Percentiles rank a stretch among this genome's conserved stretches.
phyloP scores from a whole-genome alignment of 2,797 vertebrate genomes.

The Buphagus erythrorhynchus region DNA sequence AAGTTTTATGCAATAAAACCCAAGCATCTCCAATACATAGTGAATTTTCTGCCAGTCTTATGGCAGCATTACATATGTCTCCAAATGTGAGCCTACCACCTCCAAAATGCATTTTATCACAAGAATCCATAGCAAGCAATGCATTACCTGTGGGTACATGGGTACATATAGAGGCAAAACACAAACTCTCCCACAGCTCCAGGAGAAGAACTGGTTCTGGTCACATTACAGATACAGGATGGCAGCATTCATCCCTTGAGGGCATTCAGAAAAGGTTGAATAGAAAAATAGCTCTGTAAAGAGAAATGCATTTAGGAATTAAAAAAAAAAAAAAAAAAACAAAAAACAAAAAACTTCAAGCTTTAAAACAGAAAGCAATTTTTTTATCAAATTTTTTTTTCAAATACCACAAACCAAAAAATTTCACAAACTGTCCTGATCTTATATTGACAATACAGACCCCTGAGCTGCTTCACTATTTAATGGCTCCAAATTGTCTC shows the following conservation, averaged over 20 bases:
- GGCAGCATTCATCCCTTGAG: neutral
- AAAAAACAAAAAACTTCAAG: neutral
- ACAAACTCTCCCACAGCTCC: neutral
- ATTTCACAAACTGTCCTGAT: neutral
- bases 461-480: neutral
- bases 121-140: neutral
- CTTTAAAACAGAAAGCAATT: neutral
- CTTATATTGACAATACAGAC: neutral
- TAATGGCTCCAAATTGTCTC: neutral
- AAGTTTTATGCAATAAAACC: neutral
- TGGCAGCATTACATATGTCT: neutral
- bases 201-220: neutral
- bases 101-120: neutral
- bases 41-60: neutral
- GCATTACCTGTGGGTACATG: neutral
- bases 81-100: neutral
- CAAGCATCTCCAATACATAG: neutral
- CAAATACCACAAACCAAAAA: neutral
- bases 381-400: neutral
- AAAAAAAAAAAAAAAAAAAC: neutral
- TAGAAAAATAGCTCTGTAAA: neutral
- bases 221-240: neutral
- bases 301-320: neutral
- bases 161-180: accelerated
- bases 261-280: neutral